These are phyloP conservation scores for Palythoa caribaeorum DNA, from an alignment of 92 coral and sea anemone species.

Conservation along the genomic window DNA sequence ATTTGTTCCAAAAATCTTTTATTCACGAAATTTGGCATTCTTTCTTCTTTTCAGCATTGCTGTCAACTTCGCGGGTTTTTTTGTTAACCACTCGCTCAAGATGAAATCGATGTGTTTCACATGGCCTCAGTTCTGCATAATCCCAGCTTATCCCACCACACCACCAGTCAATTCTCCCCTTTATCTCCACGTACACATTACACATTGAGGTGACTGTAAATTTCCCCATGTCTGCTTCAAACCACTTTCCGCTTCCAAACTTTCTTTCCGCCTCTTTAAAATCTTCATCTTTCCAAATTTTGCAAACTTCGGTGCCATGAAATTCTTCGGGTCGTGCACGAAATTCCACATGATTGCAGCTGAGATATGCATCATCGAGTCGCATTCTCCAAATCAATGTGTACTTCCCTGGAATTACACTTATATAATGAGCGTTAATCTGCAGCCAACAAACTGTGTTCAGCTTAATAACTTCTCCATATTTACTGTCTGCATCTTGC, in stretches of 20 bases:
- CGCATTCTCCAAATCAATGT: conserved; percentile 71
- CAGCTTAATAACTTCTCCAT: conserved; percentile 70
- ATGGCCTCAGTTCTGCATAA: conserved; percentile 71
- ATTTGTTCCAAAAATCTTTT: too few relatives aligned
- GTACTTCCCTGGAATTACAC: conserved; percentile 77
- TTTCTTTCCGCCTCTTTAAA: conserved; percentile 60
- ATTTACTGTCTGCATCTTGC: conserved; percentile 66
- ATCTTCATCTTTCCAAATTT: conserved; percentile 69
- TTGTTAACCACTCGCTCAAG: not conserved
- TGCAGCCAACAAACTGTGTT: conserved; percentile 77
- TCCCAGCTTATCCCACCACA: conserved; percentile 85
- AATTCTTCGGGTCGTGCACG: conserved; percentile 68
- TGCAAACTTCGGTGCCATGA: conserved; percentile 63
- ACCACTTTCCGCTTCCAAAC: conserved; percentile 68
- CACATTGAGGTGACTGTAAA: conserved; percentile 63
- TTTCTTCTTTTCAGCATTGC: not conserved
- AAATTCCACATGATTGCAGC: conserved; percentile 68
- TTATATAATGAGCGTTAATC: conserved; percentile 50
- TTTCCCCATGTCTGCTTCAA: conserved; percentile 69
- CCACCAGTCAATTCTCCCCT: conserved; percentile 73
- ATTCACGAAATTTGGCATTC: not conserved
- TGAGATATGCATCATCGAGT: conserved; percentile 67
- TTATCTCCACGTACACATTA: conserved; percentile 72
- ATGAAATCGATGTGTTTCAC: too few relatives aligned
- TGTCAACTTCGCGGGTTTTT: not conserved